These are phyloP conservation scores for Liodrosophila aerea DNA, from an alignment of 2,888 invertebrate species.

Conservation along the genomic window DNA sequence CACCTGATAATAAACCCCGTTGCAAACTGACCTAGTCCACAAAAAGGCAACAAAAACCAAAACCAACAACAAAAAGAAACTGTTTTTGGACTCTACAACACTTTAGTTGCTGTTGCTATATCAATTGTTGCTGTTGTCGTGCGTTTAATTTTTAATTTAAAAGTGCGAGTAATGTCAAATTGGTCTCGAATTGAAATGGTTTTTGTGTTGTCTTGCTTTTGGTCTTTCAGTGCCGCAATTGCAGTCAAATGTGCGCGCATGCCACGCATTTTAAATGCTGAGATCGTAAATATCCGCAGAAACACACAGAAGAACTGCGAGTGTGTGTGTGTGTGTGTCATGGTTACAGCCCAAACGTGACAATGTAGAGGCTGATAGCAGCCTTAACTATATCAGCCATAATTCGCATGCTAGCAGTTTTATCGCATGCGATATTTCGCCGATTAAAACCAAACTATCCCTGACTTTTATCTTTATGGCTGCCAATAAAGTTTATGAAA, in stretches of 20 bases:
- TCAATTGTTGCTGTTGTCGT: not conserved
- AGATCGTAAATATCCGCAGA: slow-evolving; percentile 44
- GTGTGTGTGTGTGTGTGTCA: slow-evolving; percentile 35
- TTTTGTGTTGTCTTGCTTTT: slow-evolving; percentile 31
- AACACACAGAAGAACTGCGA: slow-evolving; percentile 27
- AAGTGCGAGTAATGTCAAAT: slow-evolving; percentile 68
- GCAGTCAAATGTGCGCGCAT: slow-evolving; percentile 58
- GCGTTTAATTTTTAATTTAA: slow-evolving; percentile 59
- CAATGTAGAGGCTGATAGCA: slow-evolving; percentile 38
- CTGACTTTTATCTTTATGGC: slow-evolving; percentile 30
- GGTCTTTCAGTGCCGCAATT: slow-evolving; percentile 64
- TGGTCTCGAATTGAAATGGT: slow-evolving; percentile 22
- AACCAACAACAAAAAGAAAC: slow-evolving; percentile 69
- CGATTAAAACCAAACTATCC: slow-evolving; percentile 8
- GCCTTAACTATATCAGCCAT: not conserved
- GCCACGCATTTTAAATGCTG: slow-evolving; percentile 67
- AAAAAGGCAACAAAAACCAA: too few species aligned
- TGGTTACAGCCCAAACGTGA: slow-evolving; percentile 56
- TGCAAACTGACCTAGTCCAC: slow-evolving; percentile 51
- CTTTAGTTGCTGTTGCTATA: slow-evolving; percentile 1
- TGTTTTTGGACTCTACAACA: slow-evolving; percentile 39
- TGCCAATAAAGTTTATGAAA: slow-evolving; percentile 21
- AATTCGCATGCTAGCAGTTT: slow-evolving; percentile 8
- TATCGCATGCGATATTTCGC: slow-evolving; percentile 14
- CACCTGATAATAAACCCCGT: slow-evolving; percentile 54